phyloP scores from a whole-genome alignment of 2,888 invertebrate genomes.

The Coecobrya sp. region DNA sequence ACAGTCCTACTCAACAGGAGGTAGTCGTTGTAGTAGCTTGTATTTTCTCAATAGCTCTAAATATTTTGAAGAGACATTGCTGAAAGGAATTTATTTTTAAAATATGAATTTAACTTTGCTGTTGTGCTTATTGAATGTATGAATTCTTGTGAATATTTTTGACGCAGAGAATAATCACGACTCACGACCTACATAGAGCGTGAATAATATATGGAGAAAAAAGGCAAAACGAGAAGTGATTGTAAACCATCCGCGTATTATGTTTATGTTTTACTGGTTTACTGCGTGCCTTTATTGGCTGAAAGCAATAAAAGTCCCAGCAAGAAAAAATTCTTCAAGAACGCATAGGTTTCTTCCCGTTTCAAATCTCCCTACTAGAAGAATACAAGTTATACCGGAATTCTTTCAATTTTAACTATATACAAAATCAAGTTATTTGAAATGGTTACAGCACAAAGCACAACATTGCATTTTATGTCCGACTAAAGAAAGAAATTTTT shows the following conservation, averaged over 20 bases:
- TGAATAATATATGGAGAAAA: slow-evolving; percentile 18
- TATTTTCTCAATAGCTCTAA: slow-evolving; percentile 22
- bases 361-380: slow-evolving; percentile 8
- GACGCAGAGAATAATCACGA: slow-evolving; percentile 26
- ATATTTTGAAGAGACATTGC: slow-evolving; percentile 16
- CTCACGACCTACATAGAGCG: slow-evolving; percentile 37
- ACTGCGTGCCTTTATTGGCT: slow-evolving; percentile 44
- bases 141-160: not conserved
- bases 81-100: not conserved
- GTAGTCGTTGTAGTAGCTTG: not conserved
- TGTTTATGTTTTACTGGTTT: slow-evolving; percentile 5
- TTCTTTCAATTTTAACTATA: not conserved
- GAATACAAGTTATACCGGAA: not conserved
- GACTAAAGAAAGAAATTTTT: not conserved
- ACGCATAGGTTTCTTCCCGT: not conserved
- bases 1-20: slow-evolving; percentile 47
- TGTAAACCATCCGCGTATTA: slow-evolving; percentile 52
- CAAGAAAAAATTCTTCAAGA: slow-evolving; percentile 23
- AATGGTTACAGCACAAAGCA: no score
- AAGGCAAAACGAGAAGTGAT: not conserved
- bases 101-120: not conserved
- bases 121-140: not conserved
- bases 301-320: slow-evolving; percentile 56
- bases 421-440: not conserved
- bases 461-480: not conserved